Percentiles rank a stretch among this genome's conserved stretches.
phyloP scores from a whole-genome alignment of 2,797 vertebrate genomes.

The Sebastiscus tertius region DNA sequence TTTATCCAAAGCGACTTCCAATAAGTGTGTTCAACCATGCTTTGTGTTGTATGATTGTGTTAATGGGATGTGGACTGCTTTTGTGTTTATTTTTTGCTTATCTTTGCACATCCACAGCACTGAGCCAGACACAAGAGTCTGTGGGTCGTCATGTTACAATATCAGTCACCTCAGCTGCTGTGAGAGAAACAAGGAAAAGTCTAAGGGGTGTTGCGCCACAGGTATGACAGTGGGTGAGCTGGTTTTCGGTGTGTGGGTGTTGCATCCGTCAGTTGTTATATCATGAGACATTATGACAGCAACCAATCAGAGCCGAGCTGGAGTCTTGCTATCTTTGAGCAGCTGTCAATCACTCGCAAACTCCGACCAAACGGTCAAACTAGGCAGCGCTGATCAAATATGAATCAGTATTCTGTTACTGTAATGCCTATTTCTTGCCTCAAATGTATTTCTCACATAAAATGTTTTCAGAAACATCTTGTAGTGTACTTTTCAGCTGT shows the following conservation, averaged over 20 bases:
- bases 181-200: neutral
- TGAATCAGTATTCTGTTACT: too few relatives aligned
- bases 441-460: too few relatives aligned
- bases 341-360: too few relatives aligned
- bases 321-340: too few relatives aligned
- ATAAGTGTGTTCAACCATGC: neutral
- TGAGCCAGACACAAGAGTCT: neutral
- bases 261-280: neutral
- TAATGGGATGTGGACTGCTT: neutral
- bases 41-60: neutral
- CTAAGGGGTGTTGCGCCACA: neutral
- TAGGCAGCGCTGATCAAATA: too few relatives aligned
- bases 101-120: conserved; percentile 4
- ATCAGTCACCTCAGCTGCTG: neutral
- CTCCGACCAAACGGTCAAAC: too few relatives aligned
- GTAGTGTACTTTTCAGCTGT: too few relatives aligned
- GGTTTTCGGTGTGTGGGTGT: neutral
- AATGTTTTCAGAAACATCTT: too few relatives aligned
- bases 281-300: neutral
- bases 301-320: too few relatives aligned
- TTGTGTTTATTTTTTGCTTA: neutral
- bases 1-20: neutral
- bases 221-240: conserved; percentile 6
- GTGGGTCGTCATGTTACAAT: conserved; percentile 14
- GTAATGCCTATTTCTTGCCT: too few relatives aligned